Evolutionary conservation across 2,113 vertebrate genomes (phyloP), one percentile per base, ranked within the genome.

Genomic region (Sylvietta virens): DNA sequence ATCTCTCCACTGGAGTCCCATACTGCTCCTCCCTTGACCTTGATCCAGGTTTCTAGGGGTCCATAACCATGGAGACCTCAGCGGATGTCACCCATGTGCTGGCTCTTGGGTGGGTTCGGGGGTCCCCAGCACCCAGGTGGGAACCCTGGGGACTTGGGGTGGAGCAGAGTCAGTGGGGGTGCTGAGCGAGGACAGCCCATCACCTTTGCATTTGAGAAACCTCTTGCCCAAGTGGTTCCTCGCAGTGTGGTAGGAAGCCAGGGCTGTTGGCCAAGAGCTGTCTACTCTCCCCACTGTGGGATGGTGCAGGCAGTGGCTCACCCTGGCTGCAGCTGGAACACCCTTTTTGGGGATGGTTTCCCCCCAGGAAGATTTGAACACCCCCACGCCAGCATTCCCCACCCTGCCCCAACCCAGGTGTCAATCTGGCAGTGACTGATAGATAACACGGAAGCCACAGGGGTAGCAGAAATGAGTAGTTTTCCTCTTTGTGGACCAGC

Each of bases 401-500:
- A 47, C 26, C 45, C 39, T 1, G 0, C 42, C 14, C 42, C 28
- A 60, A 27, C 18, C 39, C 5, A 9, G 47, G 10, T 9, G 14
- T 56, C 57, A 24, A 61, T 53, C 44, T 3, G 8, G 31, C 4
- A 7, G 51, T 0, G 10, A 65, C 35, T 0, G 1, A 92, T 11
- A 86, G 62, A 90, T 0, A 7, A 96, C 64, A 71, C n/a, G 0
- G 72, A 62, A 92, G 51, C 35, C 67, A 58, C 39, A 44, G 42
- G 21, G 30, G 7, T 53, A 81, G 40, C 31, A 72, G 77, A 56
- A 92, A 13, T 2, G 1, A 60, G 6, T 79, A 50, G 23, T 88
- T 95, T 92, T 88, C 31, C 18, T 91, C 60, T 81, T 56, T 22
- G 23, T 71, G 80, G 67, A n/a, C 91, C 94, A 86, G 88, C 88